Evolutionary conservation across 1,140 invertebrate genomes (phyloP).

Genomic region (Cydia pomonella): DNA sequence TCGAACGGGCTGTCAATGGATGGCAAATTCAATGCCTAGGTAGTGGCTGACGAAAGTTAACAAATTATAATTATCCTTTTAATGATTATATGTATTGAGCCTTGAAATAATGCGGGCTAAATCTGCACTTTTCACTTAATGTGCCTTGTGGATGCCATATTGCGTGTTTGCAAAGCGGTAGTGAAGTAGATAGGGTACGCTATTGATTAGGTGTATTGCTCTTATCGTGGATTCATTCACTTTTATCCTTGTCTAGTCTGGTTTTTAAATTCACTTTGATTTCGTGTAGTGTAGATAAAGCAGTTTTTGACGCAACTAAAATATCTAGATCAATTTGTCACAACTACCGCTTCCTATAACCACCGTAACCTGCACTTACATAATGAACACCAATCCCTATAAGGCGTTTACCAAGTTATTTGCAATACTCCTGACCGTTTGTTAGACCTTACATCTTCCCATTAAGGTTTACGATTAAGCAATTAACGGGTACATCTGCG

Average conservation of each 20-base stretch:
- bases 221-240: too few species aligned
- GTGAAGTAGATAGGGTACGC: too few species aligned
- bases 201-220: too few species aligned
- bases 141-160: too few species aligned
- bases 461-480: background rate
- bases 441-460: background rate
- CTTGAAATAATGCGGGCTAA: too few species aligned
- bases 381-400: slow-evolving; percentile 23
- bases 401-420: slow-evolving; percentile 7
- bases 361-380: background rate
- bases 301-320: background rate
- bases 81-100: too few species aligned
- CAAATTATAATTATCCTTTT: too few species aligned
- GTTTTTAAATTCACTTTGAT: too few species aligned
- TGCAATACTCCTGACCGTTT: background rate
- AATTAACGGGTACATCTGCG: background rate
- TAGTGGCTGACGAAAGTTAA: background rate
- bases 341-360: background rate
- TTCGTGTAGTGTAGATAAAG: too few species aligned
- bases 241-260: too few species aligned
- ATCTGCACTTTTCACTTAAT: too few species aligned
- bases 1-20: background rate
- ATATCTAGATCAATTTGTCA: background rate
- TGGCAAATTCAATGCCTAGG: background rate
- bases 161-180: too few species aligned